These are phyloP conservation scores for Tigriopus californicus DNA, from an alignment of 2,888 invertebrate species.

Conservation along the genomic window DNA sequence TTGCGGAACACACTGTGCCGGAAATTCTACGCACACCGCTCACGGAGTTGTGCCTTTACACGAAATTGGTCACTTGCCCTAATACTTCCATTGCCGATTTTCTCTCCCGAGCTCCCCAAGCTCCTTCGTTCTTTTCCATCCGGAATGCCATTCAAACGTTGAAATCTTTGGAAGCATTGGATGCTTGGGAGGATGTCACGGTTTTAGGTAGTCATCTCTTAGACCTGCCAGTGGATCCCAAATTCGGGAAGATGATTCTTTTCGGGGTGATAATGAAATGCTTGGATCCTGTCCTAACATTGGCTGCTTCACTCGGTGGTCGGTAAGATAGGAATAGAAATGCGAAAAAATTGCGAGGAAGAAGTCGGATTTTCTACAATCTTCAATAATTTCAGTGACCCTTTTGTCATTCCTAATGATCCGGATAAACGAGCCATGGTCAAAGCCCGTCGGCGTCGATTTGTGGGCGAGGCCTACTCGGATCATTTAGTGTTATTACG, in stretches of 20 bases:
- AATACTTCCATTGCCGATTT: constrained; percentile 62
- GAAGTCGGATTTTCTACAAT: not conserved
- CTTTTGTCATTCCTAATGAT: not conserved
- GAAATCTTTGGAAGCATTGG: constrained; percentile 65
- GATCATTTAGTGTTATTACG: constrained; percentile 73
- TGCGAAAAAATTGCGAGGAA: not conserved
- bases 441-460: constrained; percentile 42
- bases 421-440: constrained; percentile 33
- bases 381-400: not conserved
- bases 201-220: constrained; percentile 68
- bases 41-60: constrained; percentile 70
- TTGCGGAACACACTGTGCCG: constrained; percentile 55
- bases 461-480: constrained; percentile 56
- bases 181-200: constrained; percentile 66
- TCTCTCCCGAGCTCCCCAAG: constrained; percentile 60
- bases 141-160: constrained; percentile 45
- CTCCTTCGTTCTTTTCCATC: constrained; percentile 57
- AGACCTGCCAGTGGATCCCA: constrained; percentile 80
- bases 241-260: constrained; percentile 73
- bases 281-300: constrained; percentile 72
- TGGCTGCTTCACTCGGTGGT: constrained; percentile 65
- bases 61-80: constrained; percentile 55
- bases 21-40: constrained; percentile 72
- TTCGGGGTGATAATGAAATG: constrained; percentile 78
- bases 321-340: constrained; percentile 30